Conservation (phyloP, 2,113 vertebrate genomes). For the Epinephelus cyanopodus region DNA sequence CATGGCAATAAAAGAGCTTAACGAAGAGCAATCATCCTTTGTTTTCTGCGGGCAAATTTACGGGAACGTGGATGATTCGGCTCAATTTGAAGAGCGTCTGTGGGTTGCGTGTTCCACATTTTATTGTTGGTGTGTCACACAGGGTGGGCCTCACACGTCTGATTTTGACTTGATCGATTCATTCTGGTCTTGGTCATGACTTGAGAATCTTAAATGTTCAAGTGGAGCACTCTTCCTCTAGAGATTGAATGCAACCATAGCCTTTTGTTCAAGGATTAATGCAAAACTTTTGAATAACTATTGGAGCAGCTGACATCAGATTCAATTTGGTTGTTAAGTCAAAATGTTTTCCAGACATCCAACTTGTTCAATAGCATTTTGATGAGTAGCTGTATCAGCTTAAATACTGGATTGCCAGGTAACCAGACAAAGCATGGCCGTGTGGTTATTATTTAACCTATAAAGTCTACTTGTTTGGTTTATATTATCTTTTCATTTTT, state of each 20-base stretch:
- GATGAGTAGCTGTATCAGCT: no score
- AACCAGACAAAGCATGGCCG: no score
- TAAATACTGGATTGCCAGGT: background rate
- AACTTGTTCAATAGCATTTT: background rate
- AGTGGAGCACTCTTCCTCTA: background rate
- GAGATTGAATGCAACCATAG: background rate
- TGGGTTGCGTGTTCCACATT: no score
- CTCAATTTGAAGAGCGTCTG: no score
- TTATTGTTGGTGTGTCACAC: no score
- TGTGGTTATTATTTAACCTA: background rate
- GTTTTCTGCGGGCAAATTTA: no score
- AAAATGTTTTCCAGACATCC: background rate
- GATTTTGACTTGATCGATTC: no score
- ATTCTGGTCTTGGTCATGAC: no score
- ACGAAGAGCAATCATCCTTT: no score
- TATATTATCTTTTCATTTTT: background rate
- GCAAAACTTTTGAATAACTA: background rate
- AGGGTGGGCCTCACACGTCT: no score
- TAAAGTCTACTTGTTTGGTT: background rate
- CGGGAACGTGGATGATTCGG: no score
- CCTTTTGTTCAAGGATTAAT: background rate
- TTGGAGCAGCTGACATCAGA: background rate
- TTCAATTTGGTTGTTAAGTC: background rate
- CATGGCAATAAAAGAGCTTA: no score
- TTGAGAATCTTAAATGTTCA: background rate